Evolutionary conservation across 1,140 invertebrate species (phyloP).

Genomic region (Onthophagus taurus): DNA sequence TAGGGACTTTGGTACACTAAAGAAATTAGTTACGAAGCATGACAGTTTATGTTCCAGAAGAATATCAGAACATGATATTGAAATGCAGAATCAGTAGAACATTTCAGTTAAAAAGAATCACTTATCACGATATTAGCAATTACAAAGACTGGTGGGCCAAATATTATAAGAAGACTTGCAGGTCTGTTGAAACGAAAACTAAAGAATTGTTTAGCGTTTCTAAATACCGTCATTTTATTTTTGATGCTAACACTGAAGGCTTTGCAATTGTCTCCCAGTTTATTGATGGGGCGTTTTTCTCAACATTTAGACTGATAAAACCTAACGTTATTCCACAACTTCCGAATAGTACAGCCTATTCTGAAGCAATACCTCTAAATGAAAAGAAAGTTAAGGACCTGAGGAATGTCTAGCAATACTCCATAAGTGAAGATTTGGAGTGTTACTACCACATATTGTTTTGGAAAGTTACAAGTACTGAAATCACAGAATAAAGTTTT

Average conservation of each 20-base stretch:
- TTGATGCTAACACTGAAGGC: too few species aligned
- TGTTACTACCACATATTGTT: conserved; percentile 4
- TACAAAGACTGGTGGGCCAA: not conserved
- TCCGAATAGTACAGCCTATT: not conserved
- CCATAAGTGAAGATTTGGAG: not conserved
- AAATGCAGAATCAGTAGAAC: conserved; percentile 20
- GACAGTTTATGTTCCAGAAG: too few species aligned
- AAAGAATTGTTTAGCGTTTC: not conserved
- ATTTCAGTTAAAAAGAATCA: too few species aligned
- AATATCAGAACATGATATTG: too few species aligned
- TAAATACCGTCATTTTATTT: conserved; percentile 2
- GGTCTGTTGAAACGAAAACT: not conserved
- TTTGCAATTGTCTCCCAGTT: too few species aligned
- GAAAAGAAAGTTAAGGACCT: not conserved
- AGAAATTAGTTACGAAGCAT: too few species aligned
- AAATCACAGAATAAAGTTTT: too few species aligned
- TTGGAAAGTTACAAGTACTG: too few species aligned
- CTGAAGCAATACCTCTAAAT: not conserved
- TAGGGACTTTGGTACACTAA: too few species aligned
- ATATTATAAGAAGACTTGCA: not conserved
- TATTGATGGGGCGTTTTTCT: not conserved
- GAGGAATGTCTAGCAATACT: not conserved
- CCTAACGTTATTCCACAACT: not conserved
- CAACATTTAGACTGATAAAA: conserved; percentile 1
- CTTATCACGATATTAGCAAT: not conserved